These are phyloP conservation scores for Teleiodes luculella DNA, from an alignment of 2,888 invertebrate genomes.

Conservation along the genomic window DNA sequence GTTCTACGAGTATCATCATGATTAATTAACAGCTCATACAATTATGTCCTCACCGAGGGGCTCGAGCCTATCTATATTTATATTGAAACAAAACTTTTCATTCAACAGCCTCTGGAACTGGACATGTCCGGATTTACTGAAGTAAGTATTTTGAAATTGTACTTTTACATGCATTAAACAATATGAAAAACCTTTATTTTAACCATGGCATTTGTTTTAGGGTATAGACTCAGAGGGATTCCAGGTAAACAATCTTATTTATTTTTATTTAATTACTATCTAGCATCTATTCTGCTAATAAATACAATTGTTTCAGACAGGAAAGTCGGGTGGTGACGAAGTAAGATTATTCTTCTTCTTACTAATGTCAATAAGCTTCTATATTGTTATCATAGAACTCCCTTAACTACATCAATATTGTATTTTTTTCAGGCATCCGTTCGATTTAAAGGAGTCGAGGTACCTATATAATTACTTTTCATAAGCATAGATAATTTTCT, in stretches of 20 bases:
- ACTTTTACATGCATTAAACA: not conserved
- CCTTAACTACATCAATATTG: too few species aligned
- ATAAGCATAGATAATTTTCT: too few species aligned
- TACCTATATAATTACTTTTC: constrained; percentile 35
- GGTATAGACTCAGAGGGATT: constrained; percentile 63
- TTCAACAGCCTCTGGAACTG: constrained; percentile 64
- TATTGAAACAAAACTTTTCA: constrained; percentile 28
- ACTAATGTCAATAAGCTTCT: too few species aligned
- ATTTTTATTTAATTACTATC: not conserved
- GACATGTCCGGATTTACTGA: constrained; percentile 64
- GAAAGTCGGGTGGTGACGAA: constrained; percentile 45
- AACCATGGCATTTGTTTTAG: constrained; percentile 38
- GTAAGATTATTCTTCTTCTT: too few species aligned
- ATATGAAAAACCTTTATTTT: too few species aligned
- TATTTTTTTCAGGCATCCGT: not conserved
- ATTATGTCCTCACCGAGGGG: too few species aligned
- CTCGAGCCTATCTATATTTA: too few species aligned
- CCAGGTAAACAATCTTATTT: constrained; percentile 40
- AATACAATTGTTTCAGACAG: constrained; percentile 38
- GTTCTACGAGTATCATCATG: too few species aligned
- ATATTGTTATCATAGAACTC: too few species aligned
- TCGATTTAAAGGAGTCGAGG: constrained; percentile 23
- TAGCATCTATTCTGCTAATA: not conserved
- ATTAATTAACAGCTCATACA: too few species aligned
- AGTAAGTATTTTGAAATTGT: constrained; percentile 34